Evolutionary conservation across 2,113 vertebrate genomes (phyloP).

Genomic region (Hippocampus mohnikei): DNA sequence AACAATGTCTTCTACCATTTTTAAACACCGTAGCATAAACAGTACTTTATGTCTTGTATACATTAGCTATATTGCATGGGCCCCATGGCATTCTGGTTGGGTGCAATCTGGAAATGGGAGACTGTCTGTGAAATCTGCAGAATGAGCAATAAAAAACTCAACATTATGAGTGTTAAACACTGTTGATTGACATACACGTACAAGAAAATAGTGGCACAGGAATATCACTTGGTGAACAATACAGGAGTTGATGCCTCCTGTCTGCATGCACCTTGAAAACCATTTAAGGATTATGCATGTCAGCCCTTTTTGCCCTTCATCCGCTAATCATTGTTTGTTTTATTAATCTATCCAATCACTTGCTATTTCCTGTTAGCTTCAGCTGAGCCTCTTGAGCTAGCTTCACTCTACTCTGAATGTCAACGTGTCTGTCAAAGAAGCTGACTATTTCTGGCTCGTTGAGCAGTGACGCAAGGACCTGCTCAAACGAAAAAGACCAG

Average conservation of each 20-base stretch:
- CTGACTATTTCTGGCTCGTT: constrained; percentile 87
- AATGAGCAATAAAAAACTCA: background rate
- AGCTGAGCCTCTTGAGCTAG: constrained; percentile 79
- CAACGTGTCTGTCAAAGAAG: constrained; percentile 86
- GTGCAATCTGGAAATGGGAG: background rate
- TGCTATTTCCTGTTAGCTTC: constrained; percentile 51
- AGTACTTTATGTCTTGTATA: constrained; percentile 9
- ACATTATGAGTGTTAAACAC: background rate
- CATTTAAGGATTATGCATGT: background rate
- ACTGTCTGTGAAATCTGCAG: background rate
- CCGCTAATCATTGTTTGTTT: background rate
- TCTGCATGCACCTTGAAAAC: background rate
- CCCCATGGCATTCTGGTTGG: background rate
- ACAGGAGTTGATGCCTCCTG: background rate
- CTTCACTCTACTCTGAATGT: constrained; percentile 78
- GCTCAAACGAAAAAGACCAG: constrained; percentile 97
- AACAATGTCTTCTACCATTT: constrained; percentile 8
- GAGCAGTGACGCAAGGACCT: constrained; percentile 91
- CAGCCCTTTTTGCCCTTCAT: background rate
- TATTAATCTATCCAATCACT: background rate
- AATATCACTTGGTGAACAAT: background rate
- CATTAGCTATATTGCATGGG: constrained; percentile 15
- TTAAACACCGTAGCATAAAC: constrained; percentile 7
- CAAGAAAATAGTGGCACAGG: too few relatives aligned
- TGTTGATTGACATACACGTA: background rate